phyloP scores from a whole-genome alignment of 2,797 vertebrate species.

The Xiphorhynchus erythropygius region DNA sequence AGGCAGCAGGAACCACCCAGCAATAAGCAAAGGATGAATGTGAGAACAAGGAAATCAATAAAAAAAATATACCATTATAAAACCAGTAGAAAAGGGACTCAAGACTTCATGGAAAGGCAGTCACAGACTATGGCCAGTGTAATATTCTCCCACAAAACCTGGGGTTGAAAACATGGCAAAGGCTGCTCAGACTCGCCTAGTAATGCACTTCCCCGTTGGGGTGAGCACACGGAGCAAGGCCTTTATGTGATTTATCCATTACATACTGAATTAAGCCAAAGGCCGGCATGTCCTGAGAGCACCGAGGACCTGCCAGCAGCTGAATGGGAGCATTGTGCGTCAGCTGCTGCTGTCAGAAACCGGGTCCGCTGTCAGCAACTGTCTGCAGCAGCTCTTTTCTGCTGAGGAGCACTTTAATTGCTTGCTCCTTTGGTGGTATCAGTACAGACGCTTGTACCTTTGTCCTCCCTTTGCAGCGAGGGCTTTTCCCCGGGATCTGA shows the following conservation, averaged over 20 bases:
- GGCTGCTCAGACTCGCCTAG: background rate
- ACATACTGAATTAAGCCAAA: slow-evolving; percentile 11
- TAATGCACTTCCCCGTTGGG: fast-evolving
- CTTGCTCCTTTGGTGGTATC: background rate
- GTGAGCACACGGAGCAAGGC: background rate
- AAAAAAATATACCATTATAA: background rate
- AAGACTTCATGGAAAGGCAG: background rate
- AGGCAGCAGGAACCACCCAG: background rate
- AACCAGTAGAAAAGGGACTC: background rate
- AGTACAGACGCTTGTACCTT: background rate
- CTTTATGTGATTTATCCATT: background rate
- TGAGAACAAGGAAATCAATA: background rate
- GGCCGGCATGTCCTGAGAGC: background rate
- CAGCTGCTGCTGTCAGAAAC: slow-evolving; percentile 68
- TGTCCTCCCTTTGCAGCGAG: background rate
- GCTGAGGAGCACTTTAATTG: background rate
- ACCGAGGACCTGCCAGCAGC: background rate
- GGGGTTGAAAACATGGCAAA: background rate
- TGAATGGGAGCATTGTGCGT: slow-evolving; percentile 49
- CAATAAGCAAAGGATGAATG: background rate
- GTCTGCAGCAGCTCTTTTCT: background rate
- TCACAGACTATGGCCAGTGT: background rate
- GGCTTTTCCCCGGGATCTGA: background rate
- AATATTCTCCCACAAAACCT: background rate
- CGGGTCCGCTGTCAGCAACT: background rate